These are phyloP conservation scores for Protobothrops mucrosquamatus DNA, from an alignment of 2,113 vertebrate species.

Conservation along the genomic window DNA sequence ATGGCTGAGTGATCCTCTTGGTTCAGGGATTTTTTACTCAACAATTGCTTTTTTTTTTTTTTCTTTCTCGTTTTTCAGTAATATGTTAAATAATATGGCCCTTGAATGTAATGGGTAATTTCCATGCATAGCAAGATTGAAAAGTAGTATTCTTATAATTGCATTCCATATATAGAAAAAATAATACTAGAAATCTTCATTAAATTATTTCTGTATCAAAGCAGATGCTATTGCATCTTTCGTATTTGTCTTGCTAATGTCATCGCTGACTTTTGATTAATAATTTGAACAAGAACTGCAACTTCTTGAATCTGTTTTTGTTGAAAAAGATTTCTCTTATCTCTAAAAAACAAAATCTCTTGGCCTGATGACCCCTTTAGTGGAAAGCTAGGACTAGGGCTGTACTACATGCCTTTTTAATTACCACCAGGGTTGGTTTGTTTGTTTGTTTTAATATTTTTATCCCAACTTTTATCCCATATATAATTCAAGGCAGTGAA, in stretches of 20 bases:
- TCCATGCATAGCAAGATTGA: neutral
- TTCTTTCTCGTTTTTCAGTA: neutral
- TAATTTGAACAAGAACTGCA: conserved; percentile 40
- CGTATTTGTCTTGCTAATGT: conserved; percentile 61
- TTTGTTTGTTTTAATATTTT: neutral
- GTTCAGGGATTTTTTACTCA: neutral
- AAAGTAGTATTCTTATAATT: neutral
- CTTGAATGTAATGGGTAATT: conserved; percentile 4
- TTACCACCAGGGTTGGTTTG: neutral
- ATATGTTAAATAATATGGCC: neutral
- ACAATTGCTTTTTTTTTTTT: neutral
- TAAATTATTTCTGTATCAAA: conserved; percentile 60
- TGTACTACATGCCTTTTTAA: neutral
- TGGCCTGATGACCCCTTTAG: neutral
- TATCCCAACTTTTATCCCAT: neutral
- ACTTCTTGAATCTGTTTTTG: conserved; percentile 7
- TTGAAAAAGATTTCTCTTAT: neutral
- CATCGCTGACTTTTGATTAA: conserved; percentile 45
- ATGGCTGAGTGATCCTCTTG: neutral
- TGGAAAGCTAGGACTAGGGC: neutral
- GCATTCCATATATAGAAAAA: conserved; percentile 45
- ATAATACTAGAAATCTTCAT: conserved; percentile 45
- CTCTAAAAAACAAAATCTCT: neutral
- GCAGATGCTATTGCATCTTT: conserved; percentile 55
- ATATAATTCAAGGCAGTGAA: neutral